A percentile compares a stretch with the other conserved stretches of the same genome.
These are phyloP conservation scores for Neogobius melanostomus DNA, from an alignment of 2,113 vertebrate species.

Conservation along the genomic window DNA sequence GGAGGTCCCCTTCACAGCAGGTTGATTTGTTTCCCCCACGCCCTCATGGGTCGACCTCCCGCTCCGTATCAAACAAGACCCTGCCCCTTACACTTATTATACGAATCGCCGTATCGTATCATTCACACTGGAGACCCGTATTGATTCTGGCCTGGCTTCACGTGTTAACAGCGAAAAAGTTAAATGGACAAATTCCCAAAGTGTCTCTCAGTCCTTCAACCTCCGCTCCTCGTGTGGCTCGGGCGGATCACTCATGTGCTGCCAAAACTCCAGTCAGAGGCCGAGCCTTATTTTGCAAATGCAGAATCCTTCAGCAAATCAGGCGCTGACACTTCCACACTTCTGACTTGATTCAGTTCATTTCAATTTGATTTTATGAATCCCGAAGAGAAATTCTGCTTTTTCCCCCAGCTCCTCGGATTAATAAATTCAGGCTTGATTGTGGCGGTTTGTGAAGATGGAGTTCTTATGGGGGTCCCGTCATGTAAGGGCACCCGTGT, in stretches of 20 bases:
- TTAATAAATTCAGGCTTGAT: neutral
- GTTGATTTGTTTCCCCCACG: neutral
- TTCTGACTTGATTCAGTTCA: neutral
- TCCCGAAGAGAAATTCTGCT: neutral
- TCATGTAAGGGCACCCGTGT: neutral
- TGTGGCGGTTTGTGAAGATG: neutral
- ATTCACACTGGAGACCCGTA: conserved; percentile 27
- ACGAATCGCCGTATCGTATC: conserved; percentile 4
- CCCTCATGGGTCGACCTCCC: neutral
- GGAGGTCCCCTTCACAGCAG: neutral
- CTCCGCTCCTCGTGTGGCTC: conserved; percentile 21
- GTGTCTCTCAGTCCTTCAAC: conserved; percentile 25
- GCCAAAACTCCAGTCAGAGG: conserved; percentile 18
- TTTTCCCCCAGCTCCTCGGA: neutral
- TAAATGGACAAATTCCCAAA: conserved; percentile 24
- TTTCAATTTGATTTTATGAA: neutral
- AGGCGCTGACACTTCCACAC: neutral
- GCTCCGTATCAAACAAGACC: neutral
- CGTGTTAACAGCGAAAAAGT: conserved; percentile 6
- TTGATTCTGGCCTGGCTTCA: conserved; percentile 35
- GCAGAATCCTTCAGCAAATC: neutral
- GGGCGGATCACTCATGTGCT: neutral
- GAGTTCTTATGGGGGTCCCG: neutral
- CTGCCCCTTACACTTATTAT: neutral
- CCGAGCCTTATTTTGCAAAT: neutral